phyloP scores from a whole-genome alignment of 2,113 vertebrate genomes.

The Butorides virescens region DNA sequence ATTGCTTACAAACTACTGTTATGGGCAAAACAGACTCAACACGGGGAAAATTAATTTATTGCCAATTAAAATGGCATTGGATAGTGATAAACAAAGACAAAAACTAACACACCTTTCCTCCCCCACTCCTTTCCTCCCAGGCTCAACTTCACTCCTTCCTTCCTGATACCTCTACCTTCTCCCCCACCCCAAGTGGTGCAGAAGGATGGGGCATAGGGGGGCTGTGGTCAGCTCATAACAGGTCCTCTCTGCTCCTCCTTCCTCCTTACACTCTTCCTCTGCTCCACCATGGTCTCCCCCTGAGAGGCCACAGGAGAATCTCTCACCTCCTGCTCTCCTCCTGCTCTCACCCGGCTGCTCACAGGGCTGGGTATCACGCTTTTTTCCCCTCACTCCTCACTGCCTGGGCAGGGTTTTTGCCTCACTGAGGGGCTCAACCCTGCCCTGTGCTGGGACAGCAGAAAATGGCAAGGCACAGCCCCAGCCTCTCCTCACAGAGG shows the following conservation, averaged over 20 bases:
- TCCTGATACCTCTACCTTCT: not conserved
- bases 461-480: not conserved
- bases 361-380: not conserved
- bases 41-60: not conserved
- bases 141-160: not conserved
- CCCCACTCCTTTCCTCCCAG: not conserved
- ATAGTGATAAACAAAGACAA: too few relatives aligned
- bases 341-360: not conserved
- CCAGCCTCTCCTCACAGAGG: not conserved
- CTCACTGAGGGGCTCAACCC: not conserved
- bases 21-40: not conserved
- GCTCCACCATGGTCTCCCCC: not conserved
- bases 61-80: not conserved
- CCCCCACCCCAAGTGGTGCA: rapidly evolving
- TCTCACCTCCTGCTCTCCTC: not conserved
- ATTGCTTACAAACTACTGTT: not conserved
- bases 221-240: too few relatives aligned
- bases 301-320: not conserved
- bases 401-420: not conserved
- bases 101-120: not conserved
- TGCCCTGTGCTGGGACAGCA: not conserved
- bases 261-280: not conserved
- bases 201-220: too few relatives aligned
- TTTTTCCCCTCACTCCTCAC: not conserved
- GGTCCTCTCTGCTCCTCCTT: not conserved